Conservation (phyloP, 2,888 invertebrate genomes). For the Scelioninae gen. 1 region DNA sequence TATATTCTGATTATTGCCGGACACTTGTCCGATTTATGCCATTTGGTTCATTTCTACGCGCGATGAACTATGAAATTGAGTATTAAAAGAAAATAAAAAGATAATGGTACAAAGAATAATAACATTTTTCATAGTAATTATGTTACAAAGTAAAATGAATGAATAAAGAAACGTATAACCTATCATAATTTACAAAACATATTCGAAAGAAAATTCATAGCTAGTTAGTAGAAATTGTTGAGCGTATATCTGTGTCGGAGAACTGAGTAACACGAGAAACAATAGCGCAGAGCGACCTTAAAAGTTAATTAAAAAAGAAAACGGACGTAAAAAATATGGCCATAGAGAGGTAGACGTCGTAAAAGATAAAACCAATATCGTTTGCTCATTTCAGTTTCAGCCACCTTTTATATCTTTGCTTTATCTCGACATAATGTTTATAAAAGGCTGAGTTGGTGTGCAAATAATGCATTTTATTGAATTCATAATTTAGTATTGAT, state of each 20-base stretch:
- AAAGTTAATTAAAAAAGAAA: constrained; percentile 47
- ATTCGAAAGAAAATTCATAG: not conserved
- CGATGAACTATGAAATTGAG: too few species aligned
- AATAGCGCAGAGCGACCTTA: constrained; percentile 26
- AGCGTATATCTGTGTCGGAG: constrained; percentile 3
- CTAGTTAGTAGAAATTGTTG: constrained; percentile 2
- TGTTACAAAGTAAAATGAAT: too few species aligned
- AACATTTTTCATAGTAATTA: too few species aligned
- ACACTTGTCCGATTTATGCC: too few species aligned
- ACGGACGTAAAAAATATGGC: constrained; percentile 16
- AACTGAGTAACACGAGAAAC: constrained; percentile 21
- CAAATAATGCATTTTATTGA: too few species aligned
- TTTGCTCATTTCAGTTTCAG: constrained; percentile 25
- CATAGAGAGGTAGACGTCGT: constrained; percentile 27
- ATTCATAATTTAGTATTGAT: too few species aligned
- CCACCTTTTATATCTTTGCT: not conserved
- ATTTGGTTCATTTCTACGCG: too few species aligned
- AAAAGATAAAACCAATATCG: constrained; percentile 49
- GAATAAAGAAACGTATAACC: too few species aligned
- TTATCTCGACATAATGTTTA: not conserved
- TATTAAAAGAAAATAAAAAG: too few species aligned
- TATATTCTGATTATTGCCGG: too few species aligned
- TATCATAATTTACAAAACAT: not conserved
- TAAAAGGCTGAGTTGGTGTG: too few species aligned
- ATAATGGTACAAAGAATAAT: too few species aligned